phyloP scores from a whole-genome alignment of 2,888 invertebrate genomes.

The Polymixis lichenea region DNA sequence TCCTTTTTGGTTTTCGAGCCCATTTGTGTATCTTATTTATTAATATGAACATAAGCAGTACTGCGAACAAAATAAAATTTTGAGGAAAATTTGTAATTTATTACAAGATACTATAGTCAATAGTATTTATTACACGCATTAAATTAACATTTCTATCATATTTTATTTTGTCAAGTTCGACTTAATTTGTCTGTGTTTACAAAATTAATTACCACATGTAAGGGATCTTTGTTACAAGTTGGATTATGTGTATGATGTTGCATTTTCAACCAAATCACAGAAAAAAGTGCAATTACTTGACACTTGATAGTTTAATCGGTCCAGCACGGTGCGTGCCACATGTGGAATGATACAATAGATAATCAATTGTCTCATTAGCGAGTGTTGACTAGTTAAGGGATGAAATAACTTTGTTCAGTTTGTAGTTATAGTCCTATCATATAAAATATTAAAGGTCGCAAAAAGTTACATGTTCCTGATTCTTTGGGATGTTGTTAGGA shows the following conservation, averaged over 20 bases:
- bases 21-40: too few species aligned
- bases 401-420: not conserved
- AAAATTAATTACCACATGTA: not conserved
- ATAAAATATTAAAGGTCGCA: not conserved
- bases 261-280: not conserved
- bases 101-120: not conserved
- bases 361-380: too few species aligned
- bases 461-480: not conserved
- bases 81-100: not conserved
- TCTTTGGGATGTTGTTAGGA: not conserved
- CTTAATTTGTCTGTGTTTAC: not conserved
- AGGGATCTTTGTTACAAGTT: not conserved
- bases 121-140: constrained; percentile 1
- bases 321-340: too few species aligned
- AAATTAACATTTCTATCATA: too few species aligned
- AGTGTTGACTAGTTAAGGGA: too few species aligned
- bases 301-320: too few species aligned
- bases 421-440: not conserved
- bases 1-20: too few species aligned
- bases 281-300: not conserved
- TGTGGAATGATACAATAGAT: too few species aligned
- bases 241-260: too few species aligned
- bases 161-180: not conserved
- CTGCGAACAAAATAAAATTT: not conserved
- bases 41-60: not conserved